Evolutionary conservation across 2,888 invertebrate genomes (phyloP).

Genomic region (Rhagonycha fulva): DNA sequence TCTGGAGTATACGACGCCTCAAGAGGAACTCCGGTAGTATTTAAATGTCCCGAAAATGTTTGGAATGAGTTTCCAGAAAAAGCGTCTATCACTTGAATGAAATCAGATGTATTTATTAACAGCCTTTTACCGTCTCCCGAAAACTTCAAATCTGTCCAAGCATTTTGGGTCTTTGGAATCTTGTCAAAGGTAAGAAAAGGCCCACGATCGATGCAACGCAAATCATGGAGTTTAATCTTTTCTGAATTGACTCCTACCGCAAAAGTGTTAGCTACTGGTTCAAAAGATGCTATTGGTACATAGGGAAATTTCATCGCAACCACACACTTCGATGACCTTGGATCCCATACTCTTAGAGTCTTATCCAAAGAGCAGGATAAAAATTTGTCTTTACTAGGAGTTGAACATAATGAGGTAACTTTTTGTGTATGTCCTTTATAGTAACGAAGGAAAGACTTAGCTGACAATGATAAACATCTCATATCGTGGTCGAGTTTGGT

Average conservation of each 20-base stretch:
- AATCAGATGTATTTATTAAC: conserved; percentile 95
- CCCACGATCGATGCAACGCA: conserved; percentile 96
- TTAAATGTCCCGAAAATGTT: conserved; percentile 91
- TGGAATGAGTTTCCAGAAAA: conserved; percentile 96
- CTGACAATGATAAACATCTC: conserved; percentile 94
- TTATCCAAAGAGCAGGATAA: conserved; percentile 96
- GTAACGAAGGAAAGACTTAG: conserved; percentile 98
- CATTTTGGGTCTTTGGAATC: conserved; percentile 94
- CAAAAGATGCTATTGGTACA: conserved; percentile 95
- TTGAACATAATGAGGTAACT: conserved; percentile 95
- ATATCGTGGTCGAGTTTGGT: conserved; percentile 99
- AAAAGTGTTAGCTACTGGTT: conserved; percentile 97
- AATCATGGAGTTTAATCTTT: conserved; percentile 94
- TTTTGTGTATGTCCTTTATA: conserved; percentile 97
- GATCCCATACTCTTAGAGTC: conserved; percentile 95
- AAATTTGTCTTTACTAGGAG: conserved; percentile 98
- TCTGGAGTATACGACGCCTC: conserved; percentile 99
- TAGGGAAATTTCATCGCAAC: conserved; percentile 97
- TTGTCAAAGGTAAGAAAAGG: conserved; percentile 96
- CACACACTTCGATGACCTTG: conserved; percentile 96
- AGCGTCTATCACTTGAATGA: conserved; percentile 92
- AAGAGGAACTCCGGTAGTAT: conserved; percentile 90
- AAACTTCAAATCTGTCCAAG: conserved; percentile 98
- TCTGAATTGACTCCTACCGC: conserved; percentile 98
- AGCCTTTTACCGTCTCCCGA: conserved; percentile 98